phyloP scores from a whole-genome alignment of 2,888 invertebrate species.

The Chloromyia formosa region DNA sequence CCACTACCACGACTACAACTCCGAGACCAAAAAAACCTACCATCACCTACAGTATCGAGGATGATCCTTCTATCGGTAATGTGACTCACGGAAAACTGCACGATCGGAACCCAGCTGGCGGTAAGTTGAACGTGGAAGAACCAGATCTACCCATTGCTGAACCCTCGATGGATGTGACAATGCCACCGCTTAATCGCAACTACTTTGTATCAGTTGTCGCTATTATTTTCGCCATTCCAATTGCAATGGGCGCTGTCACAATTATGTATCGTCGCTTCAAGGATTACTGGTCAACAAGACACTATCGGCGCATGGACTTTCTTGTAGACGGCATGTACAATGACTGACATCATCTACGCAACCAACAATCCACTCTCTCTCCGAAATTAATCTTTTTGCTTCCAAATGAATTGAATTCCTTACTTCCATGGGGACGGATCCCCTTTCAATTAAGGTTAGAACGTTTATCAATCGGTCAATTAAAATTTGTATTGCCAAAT shows the following conservation, averaged over 20 bases:
- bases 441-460: slow-evolving; percentile 1
- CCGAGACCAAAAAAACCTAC: slow-evolving; percentile 66
- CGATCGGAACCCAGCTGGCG: background rate
- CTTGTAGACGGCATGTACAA: slow-evolving; percentile 91
- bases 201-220: slow-evolving; percentile 80
- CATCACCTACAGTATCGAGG: slow-evolving; percentile 64
- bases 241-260: slow-evolving; percentile 71
- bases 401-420: background rate
- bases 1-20: slow-evolving; percentile 58
- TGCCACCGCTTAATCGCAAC: slow-evolving; percentile 65
- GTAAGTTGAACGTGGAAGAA: slow-evolving; percentile 32
- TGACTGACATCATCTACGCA: slow-evolving; percentile 66
- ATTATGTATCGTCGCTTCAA: slow-evolving; percentile 76
- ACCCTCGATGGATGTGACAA: slow-evolving; percentile 55
- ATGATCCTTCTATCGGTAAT: slow-evolving; percentile 55
- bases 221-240: slow-evolving; percentile 76
- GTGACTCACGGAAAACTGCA: slow-evolving; percentile 19
- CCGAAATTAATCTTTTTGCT: background rate
- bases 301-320: slow-evolving; percentile 88
- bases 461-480: slow-evolving; percentile 9
- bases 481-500: slow-evolving; percentile 33
- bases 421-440: slow-evolving; percentile 1
- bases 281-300: slow-evolving; percentile 86
- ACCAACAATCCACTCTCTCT: background rate
- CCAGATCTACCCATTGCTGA: slow-evolving; percentile 56